Evolutionary conservation across 2,888 invertebrate species (phyloP).

Genomic region (Heliconius erato): DNA sequence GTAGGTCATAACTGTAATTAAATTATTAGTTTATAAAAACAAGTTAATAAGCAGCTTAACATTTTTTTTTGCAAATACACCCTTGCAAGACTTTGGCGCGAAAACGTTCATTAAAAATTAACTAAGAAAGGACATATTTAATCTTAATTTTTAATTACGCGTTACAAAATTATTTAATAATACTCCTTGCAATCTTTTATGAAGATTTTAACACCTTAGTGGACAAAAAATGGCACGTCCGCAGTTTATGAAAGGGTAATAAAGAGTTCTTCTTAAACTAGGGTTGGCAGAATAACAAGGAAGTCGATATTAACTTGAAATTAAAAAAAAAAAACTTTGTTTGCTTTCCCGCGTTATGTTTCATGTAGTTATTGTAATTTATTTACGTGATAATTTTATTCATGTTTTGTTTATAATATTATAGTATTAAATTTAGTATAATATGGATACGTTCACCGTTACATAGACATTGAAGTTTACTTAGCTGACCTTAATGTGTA

Average conservation of each 20-base stretch:
- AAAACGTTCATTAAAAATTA: slow-evolving; percentile 63
- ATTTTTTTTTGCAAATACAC: slow-evolving; percentile 56
- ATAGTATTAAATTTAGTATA: neutral
- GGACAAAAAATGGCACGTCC: slow-evolving; percentile 69
- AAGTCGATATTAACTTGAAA: slow-evolving; percentile 35
- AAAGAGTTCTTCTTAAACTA: slow-evolving; percentile 42
- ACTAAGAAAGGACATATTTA: slow-evolving; percentile 62
- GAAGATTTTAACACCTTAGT: slow-evolving; percentile 72
- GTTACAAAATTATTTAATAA: slow-evolving; percentile 66
- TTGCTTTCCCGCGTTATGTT: slow-evolving; percentile 13
- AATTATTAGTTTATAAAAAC: slow-evolving; percentile 37
- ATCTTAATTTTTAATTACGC: slow-evolving; percentile 80
- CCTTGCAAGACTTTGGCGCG: slow-evolving; percentile 54
- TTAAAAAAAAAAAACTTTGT: slow-evolving; percentile 21
- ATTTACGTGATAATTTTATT: slow-evolving; percentile 6
- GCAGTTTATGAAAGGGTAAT: slow-evolving; percentile 51
- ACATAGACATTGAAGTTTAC: neutral
- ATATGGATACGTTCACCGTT: neutral
- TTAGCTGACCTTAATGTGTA: slow-evolving; percentile 1
- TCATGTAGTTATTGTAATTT: slow-evolving; percentile 10
- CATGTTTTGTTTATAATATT: neutral
- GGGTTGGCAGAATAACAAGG: slow-evolving; percentile 47
- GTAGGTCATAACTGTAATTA: slow-evolving; percentile 44
- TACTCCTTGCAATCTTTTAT: slow-evolving; percentile 62
- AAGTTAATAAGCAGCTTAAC: slow-evolving; percentile 73